A percentile compares a stretch with the other conserved stretches of the same genome.
Evolutionary conservation across 2,888 invertebrate genomes (phyloP).

Genomic region (Hypercompe scribonia): DNA sequence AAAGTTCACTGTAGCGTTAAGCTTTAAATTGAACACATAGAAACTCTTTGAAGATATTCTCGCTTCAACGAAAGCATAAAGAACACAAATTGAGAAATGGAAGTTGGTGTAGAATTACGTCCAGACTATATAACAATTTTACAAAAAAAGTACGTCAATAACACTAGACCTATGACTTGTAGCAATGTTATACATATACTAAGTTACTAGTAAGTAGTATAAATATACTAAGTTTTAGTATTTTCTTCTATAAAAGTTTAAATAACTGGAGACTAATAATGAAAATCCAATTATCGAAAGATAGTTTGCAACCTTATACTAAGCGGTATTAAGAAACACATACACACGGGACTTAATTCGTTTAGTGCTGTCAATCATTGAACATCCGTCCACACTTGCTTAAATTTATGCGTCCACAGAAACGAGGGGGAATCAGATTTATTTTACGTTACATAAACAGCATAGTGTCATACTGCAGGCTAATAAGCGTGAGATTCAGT

Average conservation of each 20-base stretch:
- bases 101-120: conserved; percentile 21
- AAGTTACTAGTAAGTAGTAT: too few species aligned
- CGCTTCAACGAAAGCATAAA: conserved; percentile 25
- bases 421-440: conserved; percentile 38
- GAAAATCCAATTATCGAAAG: conserved; percentile 32
- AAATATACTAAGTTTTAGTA: too few species aligned
- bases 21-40: conserved; percentile 29
- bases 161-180: too few species aligned
- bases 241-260: not conserved
- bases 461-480: conserved; percentile 22
- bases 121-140: too few species aligned
- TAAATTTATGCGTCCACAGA: not conserved
- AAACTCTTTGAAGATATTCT: conserved; percentile 30
- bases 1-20: conserved; percentile 39
- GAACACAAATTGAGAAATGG: conserved; percentile 20
- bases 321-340: conserved; percentile 34
- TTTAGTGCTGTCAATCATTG: conserved; percentile 17
- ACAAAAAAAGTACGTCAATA: not conserved
- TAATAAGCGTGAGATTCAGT: conserved; percentile 36
- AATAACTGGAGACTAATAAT: conserved; percentile 21
- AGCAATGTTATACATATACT: too few species aligned
- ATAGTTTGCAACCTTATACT: conserved; percentile 25
- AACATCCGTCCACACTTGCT: conserved; percentile 6
- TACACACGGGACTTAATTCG: conserved; percentile 28
- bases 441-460: conserved; percentile 41